Percentiles rank a stretch among this genome's conserved stretches.
Evolutionary conservation across 2,113 vertebrate genomes (phyloP).

Genomic region (Pungitius pungitius): DNA sequence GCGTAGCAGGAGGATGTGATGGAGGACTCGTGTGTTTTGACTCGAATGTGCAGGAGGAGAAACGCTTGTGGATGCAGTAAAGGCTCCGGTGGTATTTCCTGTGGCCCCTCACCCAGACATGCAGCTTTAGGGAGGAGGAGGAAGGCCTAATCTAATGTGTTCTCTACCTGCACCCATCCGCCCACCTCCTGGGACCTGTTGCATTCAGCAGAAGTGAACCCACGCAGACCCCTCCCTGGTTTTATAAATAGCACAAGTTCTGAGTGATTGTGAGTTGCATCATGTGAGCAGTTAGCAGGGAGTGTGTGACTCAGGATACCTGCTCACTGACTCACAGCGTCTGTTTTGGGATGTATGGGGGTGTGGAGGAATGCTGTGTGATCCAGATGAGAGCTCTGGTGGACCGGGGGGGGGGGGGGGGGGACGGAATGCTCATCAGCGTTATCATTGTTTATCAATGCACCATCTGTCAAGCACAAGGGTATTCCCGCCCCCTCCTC

Average conservation of each 20-base stretch:
- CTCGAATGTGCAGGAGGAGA: background rate
- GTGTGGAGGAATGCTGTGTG: constrained; percentile 46
- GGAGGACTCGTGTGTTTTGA: background rate
- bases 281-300: constrained; percentile 47
- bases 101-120: background rate
- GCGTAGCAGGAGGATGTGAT: background rate
- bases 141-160: background rate
- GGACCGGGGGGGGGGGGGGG: background rate
- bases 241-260: constrained; percentile 63
- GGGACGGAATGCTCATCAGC: background rate
- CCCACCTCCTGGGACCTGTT: background rate
- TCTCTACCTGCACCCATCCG: background rate
- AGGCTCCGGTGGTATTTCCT: background rate
- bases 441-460: constrained; percentile 2
- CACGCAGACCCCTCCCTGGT: constrained; percentile 17
- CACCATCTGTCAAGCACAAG: constrained; percentile 5
- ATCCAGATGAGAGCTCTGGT: background rate
- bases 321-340: constrained; percentile 47
- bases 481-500: too few relatives aligned
- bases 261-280: constrained; percentile 67
- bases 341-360: constrained; percentile 57
- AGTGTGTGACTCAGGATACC: constrained; percentile 55
- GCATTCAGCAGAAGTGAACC: constrained; percentile 30
- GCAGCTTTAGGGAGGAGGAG: constrained; percentile 14
- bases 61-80: background rate